Evolutionary conservation across 1,140 invertebrate genomes (phyloP).

Genomic region (Lysiphlebus fabarum): DNA sequence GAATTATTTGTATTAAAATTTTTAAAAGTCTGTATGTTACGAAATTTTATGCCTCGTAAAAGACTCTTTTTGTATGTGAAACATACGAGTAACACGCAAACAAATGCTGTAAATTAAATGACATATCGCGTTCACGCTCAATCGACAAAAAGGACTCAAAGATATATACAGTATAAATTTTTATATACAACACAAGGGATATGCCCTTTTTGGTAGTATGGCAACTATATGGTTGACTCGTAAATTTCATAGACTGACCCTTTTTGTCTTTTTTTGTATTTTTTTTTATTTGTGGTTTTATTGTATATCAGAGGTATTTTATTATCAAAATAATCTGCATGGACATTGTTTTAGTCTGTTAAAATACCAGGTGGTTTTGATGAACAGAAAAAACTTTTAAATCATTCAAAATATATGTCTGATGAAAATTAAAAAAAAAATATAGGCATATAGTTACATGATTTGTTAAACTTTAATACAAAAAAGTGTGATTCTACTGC

Average conservation of each 20-base stretch:
- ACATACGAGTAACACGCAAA: slow-evolving; percentile 18
- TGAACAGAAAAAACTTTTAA: too few species aligned
- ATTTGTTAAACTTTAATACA: neutral
- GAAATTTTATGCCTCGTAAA: slow-evolving; percentile 29
- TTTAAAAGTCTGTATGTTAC: slow-evolving; percentile 17
- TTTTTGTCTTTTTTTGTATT: neutral
- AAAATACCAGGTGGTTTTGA: too few species aligned
- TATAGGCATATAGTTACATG: slow-evolving; percentile 8
- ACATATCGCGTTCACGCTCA: slow-evolving; percentile 34
- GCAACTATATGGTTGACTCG: neutral
- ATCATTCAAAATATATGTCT: neutral
- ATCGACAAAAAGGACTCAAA: slow-evolving; percentile 11
- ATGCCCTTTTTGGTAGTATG: neutral
- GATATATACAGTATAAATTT: neutral
- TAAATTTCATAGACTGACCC: slow-evolving; percentile 14
- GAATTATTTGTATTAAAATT: neutral
- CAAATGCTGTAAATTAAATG: slow-evolving; percentile 36
- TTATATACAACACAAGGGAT: neutral
- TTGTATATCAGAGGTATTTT: too few species aligned
- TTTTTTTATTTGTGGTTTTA: too few species aligned
- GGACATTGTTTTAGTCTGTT: too few species aligned
- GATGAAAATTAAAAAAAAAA: slow-evolving; percentile 11
- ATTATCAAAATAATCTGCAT: too few species aligned
- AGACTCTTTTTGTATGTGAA: too few species aligned
- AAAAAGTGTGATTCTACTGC: slow-evolving; percentile 6